phyloP scores from a whole-genome alignment of 2,888 invertebrate genomes.

The Cynaeus angustus region DNA sequence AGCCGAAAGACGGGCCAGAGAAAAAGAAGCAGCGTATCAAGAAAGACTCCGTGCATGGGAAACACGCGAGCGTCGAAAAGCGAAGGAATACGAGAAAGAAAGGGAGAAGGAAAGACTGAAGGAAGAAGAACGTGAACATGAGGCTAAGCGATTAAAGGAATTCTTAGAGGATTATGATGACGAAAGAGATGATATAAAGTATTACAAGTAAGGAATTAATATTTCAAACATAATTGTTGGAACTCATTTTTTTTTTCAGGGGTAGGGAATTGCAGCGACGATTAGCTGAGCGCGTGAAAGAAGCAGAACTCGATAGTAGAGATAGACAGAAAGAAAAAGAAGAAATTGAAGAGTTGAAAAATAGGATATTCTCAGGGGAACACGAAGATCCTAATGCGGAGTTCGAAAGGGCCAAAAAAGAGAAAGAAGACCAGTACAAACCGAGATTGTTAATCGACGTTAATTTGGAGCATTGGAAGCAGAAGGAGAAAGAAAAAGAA shows the following conservation, averaged over 20 bases:
- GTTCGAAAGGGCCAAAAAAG: slow-evolving; percentile 81
- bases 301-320: slow-evolving; percentile 92
- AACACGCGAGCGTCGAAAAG: slow-evolving; percentile 89
- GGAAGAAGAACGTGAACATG: slow-evolving; percentile 90
- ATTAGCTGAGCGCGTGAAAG: slow-evolving; percentile 93
- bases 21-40: slow-evolving; percentile 98
- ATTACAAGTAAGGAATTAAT: slow-evolving; percentile 83
- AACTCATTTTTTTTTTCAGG: slow-evolving; percentile 66
- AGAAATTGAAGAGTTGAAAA: slow-evolving; percentile 89
- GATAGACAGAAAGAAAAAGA: slow-evolving; percentile 93
- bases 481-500: slow-evolving; percentile 76
- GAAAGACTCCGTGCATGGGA: slow-evolving; percentile 90
- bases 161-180: slow-evolving; percentile 99
- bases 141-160: slow-evolving; percentile 95
- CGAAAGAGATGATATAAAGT: slow-evolving; percentile 97
- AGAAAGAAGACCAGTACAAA: slow-evolving; percentile 87
- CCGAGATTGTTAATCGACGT: slow-evolving; percentile 87
- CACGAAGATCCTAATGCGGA: slow-evolving; percentile 78
- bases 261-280: slow-evolving; percentile 92
- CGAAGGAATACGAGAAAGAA: slow-evolving; percentile 92
- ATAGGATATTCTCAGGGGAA: slow-evolving; percentile 82
- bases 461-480: slow-evolving; percentile 76
- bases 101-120: slow-evolving; percentile 88
- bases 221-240: neutral
- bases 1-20: slow-evolving; percentile 90